Evolutionary conservation across 2,797 vertebrate species (phyloP), one percentile per base, ranked within the genome.

Genomic region (Eospalax fontanierii): DNA sequence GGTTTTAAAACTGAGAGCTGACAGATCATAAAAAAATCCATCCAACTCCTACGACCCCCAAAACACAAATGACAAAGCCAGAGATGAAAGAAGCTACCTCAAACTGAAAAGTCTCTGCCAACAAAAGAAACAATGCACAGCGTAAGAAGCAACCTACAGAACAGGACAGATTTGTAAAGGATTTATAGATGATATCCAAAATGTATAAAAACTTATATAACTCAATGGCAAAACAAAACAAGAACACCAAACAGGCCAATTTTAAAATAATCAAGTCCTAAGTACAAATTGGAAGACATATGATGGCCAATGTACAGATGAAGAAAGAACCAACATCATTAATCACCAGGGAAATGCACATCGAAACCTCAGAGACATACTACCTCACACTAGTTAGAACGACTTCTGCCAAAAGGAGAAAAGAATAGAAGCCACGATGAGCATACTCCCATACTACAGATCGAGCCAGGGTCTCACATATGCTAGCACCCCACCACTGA

Each of bases 1-100:
- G 40, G 54, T 83, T 93, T 95, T 93, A 87, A 82, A 90, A 71
- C 46, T 9, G 43, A 90, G 50, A 61, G 43, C 59, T 66, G 33
- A 43, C 38, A 75, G 63, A 71, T 38, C 38, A 30, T 9, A 91
- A 30, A 76, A 35, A 79, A 63, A 83, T 54, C 40, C 71, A 87
- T 71, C 22, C 22, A 91, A 75, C 26, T 70, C 61, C 40, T 30
- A 35, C 82, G 61, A 43, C 16, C 16, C 57, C 33, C 28, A 82
- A 46, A 43, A 76, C n/a, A 68, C 26, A 76, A 18, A 33, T 26
- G 57, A 76, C 6, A 26, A 35, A 76, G 61, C 18, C n/a, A 65
- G 33, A 76, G 33, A 88, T 40, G 22, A 50, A n/a, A 24, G 19
- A 33, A 28, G 24, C n/a, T n/a, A 30, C 14, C 57, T 1, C 33